Base-by-base conservation (phyloP, 92 coral and sea anemone species). In the Umimayanthus kanabou region DNA sequence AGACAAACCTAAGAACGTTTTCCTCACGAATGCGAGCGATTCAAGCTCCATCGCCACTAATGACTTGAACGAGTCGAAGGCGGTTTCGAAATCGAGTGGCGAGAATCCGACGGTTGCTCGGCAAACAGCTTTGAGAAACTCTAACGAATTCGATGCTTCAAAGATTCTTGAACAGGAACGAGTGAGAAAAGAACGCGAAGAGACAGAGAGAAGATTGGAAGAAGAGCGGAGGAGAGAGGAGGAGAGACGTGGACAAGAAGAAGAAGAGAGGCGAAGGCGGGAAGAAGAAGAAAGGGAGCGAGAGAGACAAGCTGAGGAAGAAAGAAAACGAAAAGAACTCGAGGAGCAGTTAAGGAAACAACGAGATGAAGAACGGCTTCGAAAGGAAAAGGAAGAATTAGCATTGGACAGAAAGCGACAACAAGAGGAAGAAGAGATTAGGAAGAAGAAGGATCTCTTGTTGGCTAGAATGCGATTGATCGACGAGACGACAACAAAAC, bases 371-470 rank as follows among this genome's bases (percentile, higher is more conserved):
- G 90, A 90, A 61, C 88, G 73, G 40, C 84, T 80, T 66, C 73
- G 57, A 15, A 84, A 80, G 66, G 89, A 64, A 74, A 88, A 77
- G 80, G 73, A 91, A 67, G 92, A 73, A 70, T 70, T 85, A 43
- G 93, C 93, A 87, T 98, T 90, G 50, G 87, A 91, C 28, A 80
- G 85, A 80, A 82, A 86, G 77, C 90, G 91, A 47, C 90, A 91
- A 14, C 84, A 88, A 28, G 98, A 97, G 77, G 99, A 95, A 2
- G 96, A 93, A 4, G 98, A 93, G 37, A 64, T 84, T 13, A 75
- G 99, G 26, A 87, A 93, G 40, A 97, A 97, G 89, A 97, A 97
- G 77, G 99, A 97, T 81, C 91, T 90, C 23, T 49, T 97, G 76
- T 92, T 97, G 72, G 98, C 97, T 42, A 91, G 97, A 18, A 91